These are phyloP conservation scores for Sepioteuthis lessoniana DNA, from an alignment of 2,888 invertebrate species.

Conservation along the genomic window DNA sequence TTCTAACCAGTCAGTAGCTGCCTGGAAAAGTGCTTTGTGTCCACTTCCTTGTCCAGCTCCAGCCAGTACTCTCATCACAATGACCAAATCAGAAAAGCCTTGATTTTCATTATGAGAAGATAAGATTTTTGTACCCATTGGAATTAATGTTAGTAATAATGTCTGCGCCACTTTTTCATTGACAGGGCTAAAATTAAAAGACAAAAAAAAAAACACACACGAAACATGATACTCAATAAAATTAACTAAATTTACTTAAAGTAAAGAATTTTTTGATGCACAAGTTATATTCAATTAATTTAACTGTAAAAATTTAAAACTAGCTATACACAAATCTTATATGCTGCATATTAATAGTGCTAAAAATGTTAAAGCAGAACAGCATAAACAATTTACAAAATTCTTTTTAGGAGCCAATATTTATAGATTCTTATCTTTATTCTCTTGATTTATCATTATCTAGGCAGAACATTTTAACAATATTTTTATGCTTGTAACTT, in stretches of 20 bases:
- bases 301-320: too few species aligned
- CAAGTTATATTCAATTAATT: too few species aligned
- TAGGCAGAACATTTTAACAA: too few species aligned
- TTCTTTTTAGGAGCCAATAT: too few species aligned
- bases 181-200: conserved; percentile 71
- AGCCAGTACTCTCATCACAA: conserved; percentile 87
- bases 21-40: conserved; percentile 86
- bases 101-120: conserved; percentile 80
- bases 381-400: too few species aligned
- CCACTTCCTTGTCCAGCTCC: conserved; percentile 88
- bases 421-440: too few species aligned
- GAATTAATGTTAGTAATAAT: conserved; percentile 84
- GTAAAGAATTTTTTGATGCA: neutral
- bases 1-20: conserved; percentile 85
- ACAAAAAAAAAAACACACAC: neutral
- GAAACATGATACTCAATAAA: neutral
- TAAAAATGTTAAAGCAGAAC: too few species aligned
- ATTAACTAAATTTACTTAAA: neutral
- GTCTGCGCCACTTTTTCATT: conserved; percentile 81
- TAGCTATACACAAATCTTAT: too few species aligned
- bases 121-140: conserved; percentile 77
- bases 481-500: too few species aligned
- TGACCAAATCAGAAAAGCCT: conserved; percentile 86
- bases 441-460: too few species aligned
- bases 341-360: too few species aligned